Conservation (phyloP, 2,797 vertebrate species). For the Onychomys arenicola region DNA sequence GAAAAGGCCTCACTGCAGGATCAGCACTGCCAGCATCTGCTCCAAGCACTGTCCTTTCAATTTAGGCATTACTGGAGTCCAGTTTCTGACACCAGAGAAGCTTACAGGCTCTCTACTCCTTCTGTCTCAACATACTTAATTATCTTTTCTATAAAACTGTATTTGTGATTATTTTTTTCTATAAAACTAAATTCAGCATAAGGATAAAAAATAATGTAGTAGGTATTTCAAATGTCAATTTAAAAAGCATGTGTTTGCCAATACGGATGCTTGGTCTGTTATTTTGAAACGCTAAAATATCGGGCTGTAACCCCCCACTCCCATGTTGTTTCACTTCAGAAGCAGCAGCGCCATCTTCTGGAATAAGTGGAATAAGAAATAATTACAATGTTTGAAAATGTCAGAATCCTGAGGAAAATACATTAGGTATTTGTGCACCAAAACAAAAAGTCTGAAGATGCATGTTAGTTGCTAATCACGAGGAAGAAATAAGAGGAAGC, state of each 20-base stretch:
- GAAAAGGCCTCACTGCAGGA: background rate
- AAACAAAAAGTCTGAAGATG: constrained; percentile 55
- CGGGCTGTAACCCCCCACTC: background rate
- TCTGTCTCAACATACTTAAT: constrained; percentile 55
- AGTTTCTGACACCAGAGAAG: background rate
- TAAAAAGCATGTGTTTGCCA: constrained; percentile 65
- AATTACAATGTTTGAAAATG: constrained; percentile 24
- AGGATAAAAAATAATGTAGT: constrained; percentile 43
- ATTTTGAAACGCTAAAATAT: constrained; percentile 73
- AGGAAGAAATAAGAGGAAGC: background rate
- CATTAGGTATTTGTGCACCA: background rate
- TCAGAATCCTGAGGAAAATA: constrained; percentile 19
- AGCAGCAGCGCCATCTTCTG: constrained; percentile 62
- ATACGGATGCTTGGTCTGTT: constrained; percentile 61
- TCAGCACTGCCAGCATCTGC: background rate
- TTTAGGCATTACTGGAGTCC: background rate
- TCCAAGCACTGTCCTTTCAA: constrained; percentile 8
- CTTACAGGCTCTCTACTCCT: constrained; percentile 2
- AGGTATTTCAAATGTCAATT: constrained; percentile 75
- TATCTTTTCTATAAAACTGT: background rate
- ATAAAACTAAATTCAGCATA: constrained; percentile 59
- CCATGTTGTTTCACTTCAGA: background rate
- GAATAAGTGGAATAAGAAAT: constrained; percentile 24
- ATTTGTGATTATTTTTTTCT: constrained; percentile 60
- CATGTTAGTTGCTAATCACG: constrained; percentile 45